Base-by-base conservation (phyloP, 2,888 invertebrate genomes). In the Leptarthrus brevirostris region DNA sequence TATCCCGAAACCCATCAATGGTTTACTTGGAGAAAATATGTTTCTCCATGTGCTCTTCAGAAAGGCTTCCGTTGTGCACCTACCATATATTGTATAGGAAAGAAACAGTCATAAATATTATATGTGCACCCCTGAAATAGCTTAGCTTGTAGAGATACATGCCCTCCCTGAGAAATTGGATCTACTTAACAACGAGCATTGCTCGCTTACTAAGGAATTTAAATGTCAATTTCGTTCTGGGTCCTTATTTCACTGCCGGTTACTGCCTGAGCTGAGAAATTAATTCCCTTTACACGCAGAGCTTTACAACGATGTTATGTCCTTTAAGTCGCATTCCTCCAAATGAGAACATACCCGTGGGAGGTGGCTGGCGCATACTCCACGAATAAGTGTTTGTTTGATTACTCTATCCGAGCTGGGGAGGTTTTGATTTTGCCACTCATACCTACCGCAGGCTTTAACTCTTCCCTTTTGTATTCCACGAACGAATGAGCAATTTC, bases 261-360 rank as follows among this genome's bases (percentile, higher is more conserved):
- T 53, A 70, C 53, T 53, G 70, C 53, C 30, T 20, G 22, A 34
- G 22, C 70, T 52, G 34, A 53, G 36, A 70, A 52, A 70, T 70
- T 70, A 52, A 70, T 70, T 70, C 70, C 70, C 70, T 52, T 70
- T 70, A 70, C 52, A 36, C 53, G 22, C 34, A 52, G 53, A 36
- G 34, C 53, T 53, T 36, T 70, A 53, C 70, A 53, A 30, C 22
- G 6, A 2, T 53, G 53, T 70, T 52, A 53, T 18, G 66, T 49
- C 47, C 66, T 47, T 44, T 47, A 66, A 66, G 66, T 47, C 66
- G 66, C 49, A 22, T 26, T 44, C 49, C 66, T 16, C 24, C 2
- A 47, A 49, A 49, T 47, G 49, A 44, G 66, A 24, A 66, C 16
- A 10, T 24, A 26, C 66, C 66, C 47, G 47, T 24, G 49, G 30